These are phyloP conservation scores for Drosophila pruinosa DNA, from an alignment of 1,140 invertebrate species.

Conservation along the genomic window DNA sequence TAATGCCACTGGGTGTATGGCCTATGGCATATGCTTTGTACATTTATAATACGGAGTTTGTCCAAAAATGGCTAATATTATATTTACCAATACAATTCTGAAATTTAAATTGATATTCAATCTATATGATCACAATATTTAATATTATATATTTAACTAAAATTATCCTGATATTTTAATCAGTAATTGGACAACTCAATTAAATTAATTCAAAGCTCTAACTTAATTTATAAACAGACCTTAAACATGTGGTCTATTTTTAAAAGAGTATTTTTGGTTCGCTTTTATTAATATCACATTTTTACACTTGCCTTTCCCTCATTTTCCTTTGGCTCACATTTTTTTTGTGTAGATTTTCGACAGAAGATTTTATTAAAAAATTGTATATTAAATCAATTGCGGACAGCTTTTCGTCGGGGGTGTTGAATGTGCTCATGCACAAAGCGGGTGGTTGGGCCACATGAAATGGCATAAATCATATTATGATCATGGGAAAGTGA, in stretches of 20 bases:
- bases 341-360: slow-evolving; percentile 20
- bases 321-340: slow-evolving; percentile 42
- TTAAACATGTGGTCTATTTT: too few species aligned
- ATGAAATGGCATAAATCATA: slow-evolving; percentile 38
- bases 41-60: too few species aligned
- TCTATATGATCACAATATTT: too few species aligned
- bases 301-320: slow-evolving; percentile 9
- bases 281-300: not conserved
- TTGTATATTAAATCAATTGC: slow-evolving; percentile 80
- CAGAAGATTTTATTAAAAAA: slow-evolving; percentile 79
- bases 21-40: not conserved
- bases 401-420: slow-evolving; percentile 64
- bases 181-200: too few species aligned
- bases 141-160: too few species aligned
- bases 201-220: too few species aligned
- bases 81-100: too few species aligned
- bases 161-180: too few species aligned
- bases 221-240: too few species aligned
- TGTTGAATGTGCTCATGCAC: slow-evolving; percentile 72
- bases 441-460: slow-evolving; percentile 33
- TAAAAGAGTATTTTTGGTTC: not conserved
- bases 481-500: slow-evolving; percentile 12
- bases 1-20: not conserved
- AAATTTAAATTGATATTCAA: too few species aligned
- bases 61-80: too few species aligned